Base-by-base conservation (phyloP, 2,888 invertebrate genomes). In the Vandiemenella viatica region DNA sequence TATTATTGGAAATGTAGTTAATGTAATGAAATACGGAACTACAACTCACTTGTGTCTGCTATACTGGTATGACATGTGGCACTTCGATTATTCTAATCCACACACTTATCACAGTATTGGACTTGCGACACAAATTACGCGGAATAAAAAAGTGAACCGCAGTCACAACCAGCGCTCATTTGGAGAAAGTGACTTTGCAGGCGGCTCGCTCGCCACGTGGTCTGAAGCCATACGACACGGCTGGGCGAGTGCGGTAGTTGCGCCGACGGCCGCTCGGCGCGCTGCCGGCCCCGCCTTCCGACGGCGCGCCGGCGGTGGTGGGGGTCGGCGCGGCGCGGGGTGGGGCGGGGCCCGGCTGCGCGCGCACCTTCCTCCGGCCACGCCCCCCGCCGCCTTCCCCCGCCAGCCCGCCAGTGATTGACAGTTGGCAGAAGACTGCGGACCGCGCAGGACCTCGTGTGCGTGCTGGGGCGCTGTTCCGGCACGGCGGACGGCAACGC, bases 361-460 rank as follows among this genome's bases (percentile, higher is more conserved):
- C 63, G 61, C 53, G 59, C 56, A 47, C 58, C 73, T 74, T 71
- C 71, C 65, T 67, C 68, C 42, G 2, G n/a, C 18, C 20, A 19
- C 20, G 20, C 20, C 21, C 20, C 18, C 21, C 20, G 20, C 20
- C 69, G 68, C 69, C 72, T 72, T 50, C 54, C 73, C 72, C 71
- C 69, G 63, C 63, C 66, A 19, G 66, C 65, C 65, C 65, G 65
- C 65, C 63, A 60, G 71, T 74, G 75, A 75, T 75, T 74, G 75
- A 75, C 75, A 74, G 75, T 74, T 75, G 71, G 74, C 74, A 74
- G 74, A 73, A 72, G 74, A 73, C 74, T 72, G 72, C 74, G 73
- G 73, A 71, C 67, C 72, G 73, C 74, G 74, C 72, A 73, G 72
- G 72, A 72, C 65, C 73, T 72, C 43, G 32, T 32, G 37, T 43